phyloP scores from a whole-genome alignment of 2,797 vertebrate genomes.

The Lophura swinhoii region DNA sequence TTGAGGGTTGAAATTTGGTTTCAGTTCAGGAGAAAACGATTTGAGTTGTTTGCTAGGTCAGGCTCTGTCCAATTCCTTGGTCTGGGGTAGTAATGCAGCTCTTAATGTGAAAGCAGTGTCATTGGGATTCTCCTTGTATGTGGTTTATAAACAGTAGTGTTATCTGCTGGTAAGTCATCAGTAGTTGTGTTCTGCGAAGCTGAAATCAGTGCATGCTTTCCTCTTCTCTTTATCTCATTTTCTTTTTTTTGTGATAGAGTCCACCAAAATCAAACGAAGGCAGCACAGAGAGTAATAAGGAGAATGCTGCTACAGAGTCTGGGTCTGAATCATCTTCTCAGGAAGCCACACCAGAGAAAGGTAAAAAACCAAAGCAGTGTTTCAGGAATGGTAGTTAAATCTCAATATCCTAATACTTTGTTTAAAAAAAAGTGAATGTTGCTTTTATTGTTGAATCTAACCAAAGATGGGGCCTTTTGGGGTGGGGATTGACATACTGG shows the following conservation, averaged over 20 bases:
- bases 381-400: neutral
- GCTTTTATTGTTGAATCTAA: neutral
- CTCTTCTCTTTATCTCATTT: neutral
- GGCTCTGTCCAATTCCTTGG: accelerated
- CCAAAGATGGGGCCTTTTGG: neutral
- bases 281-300: constrained; percentile 87
- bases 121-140: accelerated
- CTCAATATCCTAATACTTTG: neutral
- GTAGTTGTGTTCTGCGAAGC: neutral
- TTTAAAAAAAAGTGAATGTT: neutral
- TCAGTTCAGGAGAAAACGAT: neutral
- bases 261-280: constrained; percentile 89
- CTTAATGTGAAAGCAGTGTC: neutral
- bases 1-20: neutral
- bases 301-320: constrained; percentile 80
- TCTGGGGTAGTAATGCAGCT: neutral
- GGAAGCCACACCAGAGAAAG: constrained; percentile 93
- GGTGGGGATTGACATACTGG: neutral
- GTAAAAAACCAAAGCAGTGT: constrained; percentile 67
- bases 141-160: neutral
- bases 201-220: neutral
- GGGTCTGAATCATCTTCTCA: constrained; percentile 90
- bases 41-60: neutral
- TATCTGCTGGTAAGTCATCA: neutral
- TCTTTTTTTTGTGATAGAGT: constrained; percentile 81